These are phyloP conservation scores for Tragelaphus oryx DNA, from an alignment of 2,797 vertebrate genomes.

Conservation along the genomic window DNA sequence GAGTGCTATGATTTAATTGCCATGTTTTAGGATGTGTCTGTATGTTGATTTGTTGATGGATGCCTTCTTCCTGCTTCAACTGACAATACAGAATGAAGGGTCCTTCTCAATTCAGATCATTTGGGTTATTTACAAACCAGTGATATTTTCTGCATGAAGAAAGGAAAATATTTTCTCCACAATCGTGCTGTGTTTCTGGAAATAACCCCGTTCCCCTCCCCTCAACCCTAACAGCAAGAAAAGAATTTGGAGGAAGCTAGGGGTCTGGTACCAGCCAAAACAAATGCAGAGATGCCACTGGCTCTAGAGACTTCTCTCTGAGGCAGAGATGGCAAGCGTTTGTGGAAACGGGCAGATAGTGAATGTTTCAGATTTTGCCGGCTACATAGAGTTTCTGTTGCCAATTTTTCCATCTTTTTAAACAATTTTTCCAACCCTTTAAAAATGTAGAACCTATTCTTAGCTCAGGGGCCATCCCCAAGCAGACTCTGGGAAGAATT, in stretches of 20 bases:
- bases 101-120: neutral
- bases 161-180: neutral
- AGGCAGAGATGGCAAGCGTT: neutral
- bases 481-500: neutral
- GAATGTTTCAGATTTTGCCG: neutral
- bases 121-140: neutral
- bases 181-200: neutral
- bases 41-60: neutral
- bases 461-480: neutral
- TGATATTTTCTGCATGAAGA: neutral
- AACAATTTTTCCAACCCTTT: neutral
- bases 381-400: neutral
- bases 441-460: neutral
- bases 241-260: neutral
- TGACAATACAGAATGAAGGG: neutral
- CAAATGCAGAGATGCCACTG: neutral
- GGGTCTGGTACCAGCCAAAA: neutral
- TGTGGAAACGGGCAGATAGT: neutral
- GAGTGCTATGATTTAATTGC: neutral
- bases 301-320: neutral
- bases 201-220: neutral
- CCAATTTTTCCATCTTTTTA: neutral
- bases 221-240: neutral
- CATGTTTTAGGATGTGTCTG: neutral
- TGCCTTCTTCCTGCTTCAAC: neutral